Percentiles rank a stretch among this genome's conserved stretches.
These are phyloP conservation scores for Eupithecia abbreviata DNA, from an alignment of 2,888 invertebrate genomes.

Conservation along the genomic window DNA sequence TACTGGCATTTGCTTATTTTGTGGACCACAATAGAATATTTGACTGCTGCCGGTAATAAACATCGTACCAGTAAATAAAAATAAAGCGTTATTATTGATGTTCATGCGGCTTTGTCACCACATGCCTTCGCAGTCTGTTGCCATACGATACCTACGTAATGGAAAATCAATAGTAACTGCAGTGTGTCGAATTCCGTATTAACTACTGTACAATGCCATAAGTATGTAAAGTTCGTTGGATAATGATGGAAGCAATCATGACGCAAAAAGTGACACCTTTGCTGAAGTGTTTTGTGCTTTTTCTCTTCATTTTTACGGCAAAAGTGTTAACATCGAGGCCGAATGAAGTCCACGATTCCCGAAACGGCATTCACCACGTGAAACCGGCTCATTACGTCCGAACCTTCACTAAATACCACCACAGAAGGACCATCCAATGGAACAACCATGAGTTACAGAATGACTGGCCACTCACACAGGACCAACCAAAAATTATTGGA, in stretches of 20 bases:
- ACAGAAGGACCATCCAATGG: slow-evolving; percentile 74
- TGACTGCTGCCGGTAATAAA: not conserved
- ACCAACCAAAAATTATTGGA: slow-evolving; percentile 58
- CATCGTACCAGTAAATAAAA: not conserved
- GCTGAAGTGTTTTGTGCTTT: slow-evolving; percentile 75
- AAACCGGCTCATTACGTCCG: slow-evolving; percentile 76
- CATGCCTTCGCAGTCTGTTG: slow-evolving; percentile 21
- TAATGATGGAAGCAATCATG: slow-evolving; percentile 70
- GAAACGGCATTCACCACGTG: slow-evolving; percentile 68
- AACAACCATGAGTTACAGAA: slow-evolving; percentile 63
- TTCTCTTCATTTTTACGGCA: slow-evolving; percentile 78
- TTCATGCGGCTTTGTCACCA: slow-evolving; percentile 20
- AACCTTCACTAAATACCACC: slow-evolving; percentile 79
- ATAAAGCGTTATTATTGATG: not conserved
- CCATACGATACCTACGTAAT: slow-evolving; percentile 46
- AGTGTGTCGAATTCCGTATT: slow-evolving; percentile 65
- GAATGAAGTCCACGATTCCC: slow-evolving; percentile 68
- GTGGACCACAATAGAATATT: not conserved
- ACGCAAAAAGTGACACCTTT: slow-evolving; percentile 72
- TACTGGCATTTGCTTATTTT: slow-evolving; percentile 11
- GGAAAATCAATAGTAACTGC: slow-evolving; percentile 72
- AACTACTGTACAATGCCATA: slow-evolving; percentile 29
- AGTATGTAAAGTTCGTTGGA: slow-evolving; percentile 29
- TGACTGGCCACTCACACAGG: slow-evolving; percentile 60
- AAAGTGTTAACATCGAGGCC: slow-evolving; percentile 77